Evolutionary conservation across 2,113 vertebrate genomes (phyloP).

Genomic region (Psettodes erumei): DNA sequence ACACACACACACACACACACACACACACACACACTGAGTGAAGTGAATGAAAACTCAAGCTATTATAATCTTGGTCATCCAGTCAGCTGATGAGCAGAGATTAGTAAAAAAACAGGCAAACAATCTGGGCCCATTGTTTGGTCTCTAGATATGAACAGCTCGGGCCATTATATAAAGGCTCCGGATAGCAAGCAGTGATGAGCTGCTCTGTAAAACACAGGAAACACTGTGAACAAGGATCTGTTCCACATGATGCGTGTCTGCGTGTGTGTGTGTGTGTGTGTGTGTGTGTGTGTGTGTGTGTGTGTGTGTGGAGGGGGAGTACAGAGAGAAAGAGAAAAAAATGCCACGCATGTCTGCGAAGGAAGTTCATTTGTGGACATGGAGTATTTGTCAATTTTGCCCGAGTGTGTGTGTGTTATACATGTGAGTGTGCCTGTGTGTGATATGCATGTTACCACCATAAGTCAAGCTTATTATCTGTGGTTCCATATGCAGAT

Average conservation of each 20-base stretch:
- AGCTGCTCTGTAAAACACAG: constrained; percentile 75
- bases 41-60: constrained; percentile 59
- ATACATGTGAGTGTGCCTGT: neutral
- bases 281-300: constrained; percentile 13
- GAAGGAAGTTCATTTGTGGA: constrained; percentile 54
- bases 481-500: neutral
- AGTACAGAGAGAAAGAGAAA: constrained; percentile 23
- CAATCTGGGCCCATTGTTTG: constrained; percentile 74
- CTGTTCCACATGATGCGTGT: constrained; percentile 73
- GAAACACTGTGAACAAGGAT: constrained; percentile 75
- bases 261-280: constrained; percentile 32
- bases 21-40: too few relatives aligned
- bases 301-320: constrained; percentile 11
- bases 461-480: neutral
- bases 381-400: constrained; percentile 6
- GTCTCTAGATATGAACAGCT: constrained; percentile 69
- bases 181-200: constrained; percentile 68
- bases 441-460: neutral
- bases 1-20: too few relatives aligned
- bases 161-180: constrained; percentile 71
- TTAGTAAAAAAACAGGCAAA: constrained; percentile 61
- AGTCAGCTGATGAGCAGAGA: constrained; percentile 76
- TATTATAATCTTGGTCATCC: constrained; percentile 70
- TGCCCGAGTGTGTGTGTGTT: neutral
- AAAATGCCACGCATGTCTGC: constrained; percentile 44